These are phyloP conservation scores for Trichomycterus rosablanca DNA, from an alignment of 2,113 vertebrate genomes.

Conservation along the genomic window DNA sequence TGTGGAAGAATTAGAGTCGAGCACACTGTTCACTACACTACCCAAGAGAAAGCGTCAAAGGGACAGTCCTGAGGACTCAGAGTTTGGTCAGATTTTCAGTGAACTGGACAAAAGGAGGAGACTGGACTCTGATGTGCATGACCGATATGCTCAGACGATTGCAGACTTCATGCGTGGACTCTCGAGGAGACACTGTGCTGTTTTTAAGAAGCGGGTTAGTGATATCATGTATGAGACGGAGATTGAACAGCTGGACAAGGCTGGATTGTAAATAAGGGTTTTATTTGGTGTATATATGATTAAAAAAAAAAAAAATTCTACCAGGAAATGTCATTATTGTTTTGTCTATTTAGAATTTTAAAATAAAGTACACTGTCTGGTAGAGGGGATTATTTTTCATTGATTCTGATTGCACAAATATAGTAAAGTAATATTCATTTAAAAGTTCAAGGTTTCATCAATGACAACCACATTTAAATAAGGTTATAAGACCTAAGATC, in stretches of 20 bases:
- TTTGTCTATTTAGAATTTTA: no score
- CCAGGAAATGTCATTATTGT: no score
- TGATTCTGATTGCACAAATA: no score
- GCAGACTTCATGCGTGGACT: slow-evolving; percentile 4
- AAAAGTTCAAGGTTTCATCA: no score
- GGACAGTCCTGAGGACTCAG: not conserved
- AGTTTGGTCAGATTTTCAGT: not conserved
- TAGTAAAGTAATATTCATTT: no score
- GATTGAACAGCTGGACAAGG: not conserved
- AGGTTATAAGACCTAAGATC: no score
- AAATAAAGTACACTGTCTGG: no score
- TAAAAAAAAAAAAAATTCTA: no score
- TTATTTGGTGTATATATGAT: not conserved
- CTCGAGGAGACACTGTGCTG: not conserved
- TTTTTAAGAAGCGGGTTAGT: not conserved
- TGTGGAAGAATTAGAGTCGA: not conserved
- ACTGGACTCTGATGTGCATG: not conserved
- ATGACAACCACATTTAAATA: no score
- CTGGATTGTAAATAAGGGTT: not conserved
- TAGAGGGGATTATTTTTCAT: no score
- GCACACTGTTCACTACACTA: not conserved
- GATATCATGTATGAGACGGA: slow-evolving; percentile 1
- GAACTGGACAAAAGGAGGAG: not conserved
- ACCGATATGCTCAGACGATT: not conserved
- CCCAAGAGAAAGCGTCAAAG: not conserved